A percentile compares a stretch with the other conserved stretches of the same genome.
These are phyloP conservation scores for Acanthurus leucopareius DNA, from an alignment of 2,797 vertebrate species.

Conservation along the genomic window DNA sequence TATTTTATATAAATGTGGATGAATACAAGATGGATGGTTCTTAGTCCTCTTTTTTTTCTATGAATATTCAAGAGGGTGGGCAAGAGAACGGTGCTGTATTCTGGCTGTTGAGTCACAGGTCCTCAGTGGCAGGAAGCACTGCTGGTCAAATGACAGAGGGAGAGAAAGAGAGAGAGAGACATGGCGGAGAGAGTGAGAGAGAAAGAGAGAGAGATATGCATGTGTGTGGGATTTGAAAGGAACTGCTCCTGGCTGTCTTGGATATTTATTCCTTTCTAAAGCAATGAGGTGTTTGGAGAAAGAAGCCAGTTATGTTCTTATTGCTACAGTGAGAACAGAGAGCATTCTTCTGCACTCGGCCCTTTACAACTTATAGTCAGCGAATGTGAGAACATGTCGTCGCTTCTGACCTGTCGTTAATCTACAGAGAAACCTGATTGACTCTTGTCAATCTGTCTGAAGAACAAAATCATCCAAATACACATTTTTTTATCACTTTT, in stretches of 20 bases:
- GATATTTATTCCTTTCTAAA: slow-evolving; percentile 86
- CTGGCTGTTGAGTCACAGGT: slow-evolving; percentile 87
- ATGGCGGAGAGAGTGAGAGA: slow-evolving; percentile 40
- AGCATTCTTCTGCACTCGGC: slow-evolving; percentile 66
- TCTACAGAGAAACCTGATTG: slow-evolving; percentile 41
- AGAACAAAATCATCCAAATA: slow-evolving; percentile 26
- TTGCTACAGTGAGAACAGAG: slow-evolving; percentile 66
- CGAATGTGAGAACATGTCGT: slow-evolving; percentile 43
- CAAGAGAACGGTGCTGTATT: slow-evolving; percentile 80
- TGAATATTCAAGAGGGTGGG: slow-evolving; percentile 85
- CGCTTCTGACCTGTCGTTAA: slow-evolving; percentile 53
- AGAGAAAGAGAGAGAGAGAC: slow-evolving; percentile 55
- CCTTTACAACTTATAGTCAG: slow-evolving; percentile 34
- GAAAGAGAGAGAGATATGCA: slow-evolving; percentile 54
- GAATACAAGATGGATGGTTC: slow-evolving; percentile 72
- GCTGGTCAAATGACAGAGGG: slow-evolving; percentile 86
- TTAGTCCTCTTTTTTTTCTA: slow-evolving; percentile 76
- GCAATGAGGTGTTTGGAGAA: slow-evolving; percentile 84
- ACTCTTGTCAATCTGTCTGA: slow-evolving; percentile 37
- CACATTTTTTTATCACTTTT: slow-evolving; percentile 3
- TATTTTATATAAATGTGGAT: slow-evolving; percentile 69
- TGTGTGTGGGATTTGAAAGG: slow-evolving; percentile 85
- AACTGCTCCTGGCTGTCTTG: slow-evolving; percentile 85
- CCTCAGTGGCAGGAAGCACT: slow-evolving; percentile 86
- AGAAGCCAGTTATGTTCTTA: slow-evolving; percentile 77